Base-by-base conservation (phyloP, 2,888 invertebrate genomes). In the Noctua fimbriata region DNA sequence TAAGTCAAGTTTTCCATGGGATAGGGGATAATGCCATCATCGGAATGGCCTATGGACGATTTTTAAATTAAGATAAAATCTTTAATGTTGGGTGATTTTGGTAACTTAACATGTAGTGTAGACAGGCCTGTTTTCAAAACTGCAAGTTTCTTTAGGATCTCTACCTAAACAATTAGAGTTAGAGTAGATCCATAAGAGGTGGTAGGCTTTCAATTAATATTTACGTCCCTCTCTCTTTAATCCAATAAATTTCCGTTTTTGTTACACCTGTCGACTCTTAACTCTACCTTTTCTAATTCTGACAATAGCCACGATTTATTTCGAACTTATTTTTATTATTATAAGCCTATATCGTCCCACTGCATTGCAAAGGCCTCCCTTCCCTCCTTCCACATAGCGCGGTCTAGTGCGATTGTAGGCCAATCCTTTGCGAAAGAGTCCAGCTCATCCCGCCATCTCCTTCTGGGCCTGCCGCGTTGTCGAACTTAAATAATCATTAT, bases 231-330 rank as follows among this genome's bases (percentile, higher is more conserved):
- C 9, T 55, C 7, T 41, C 7, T 49, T 76, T 16, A 47, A 12
- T 36, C 3, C 47, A 47, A 36, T 12, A 24, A 12, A 6, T 44
- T 65, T 55, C 18, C 28, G 5, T 28, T 44, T 47, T n/a, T 18
- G 10, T 36, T 60, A 1, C 10, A 18, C n/a, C 12, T 58, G 12
- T 58, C 36, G 52, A 55, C 32, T 28, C 55, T 28, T 28, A 36
- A 52, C 18, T 32, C 47, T 18, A 18, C 32, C 28, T 28, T 9
- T 24, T 32, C 21, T 49, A 41, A 73, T 16, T 52, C 49, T 28
- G 52, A 58, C 18, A 69, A 24, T 58, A 24, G 10, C 41, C 28
- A 58, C 36, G 36, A 41, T 47, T 77, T 5, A 28, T 78, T 78
- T 28, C 28, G 28, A 67, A 55, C 44, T 77, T 66, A 47, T 41